A percentile compares a stretch with the other conserved stretches of the same genome.
Conservation (phyloP, 2,888 invertebrate genomes). For the Pachliopta kotzebuea region DNA sequence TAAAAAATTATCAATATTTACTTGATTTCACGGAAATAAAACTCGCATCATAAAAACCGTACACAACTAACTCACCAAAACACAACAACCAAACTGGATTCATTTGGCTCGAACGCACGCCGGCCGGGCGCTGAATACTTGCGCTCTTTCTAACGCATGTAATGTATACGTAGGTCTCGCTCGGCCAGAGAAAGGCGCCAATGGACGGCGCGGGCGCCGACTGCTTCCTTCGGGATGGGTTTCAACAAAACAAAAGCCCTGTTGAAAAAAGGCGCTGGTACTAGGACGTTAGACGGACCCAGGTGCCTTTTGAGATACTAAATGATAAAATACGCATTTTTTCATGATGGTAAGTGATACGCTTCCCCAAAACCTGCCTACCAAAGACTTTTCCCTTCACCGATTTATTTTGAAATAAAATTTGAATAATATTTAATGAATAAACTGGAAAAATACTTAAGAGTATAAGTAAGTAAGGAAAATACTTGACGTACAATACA, state of each 20-base stretch:
- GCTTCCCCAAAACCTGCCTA: no score
- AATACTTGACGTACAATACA: no score
- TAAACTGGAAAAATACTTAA: no score
- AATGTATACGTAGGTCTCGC: conserved; percentile 43
- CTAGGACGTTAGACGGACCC: conserved; percentile 52
- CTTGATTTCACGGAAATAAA: conserved; percentile 65
- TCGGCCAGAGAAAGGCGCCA: conserved; percentile 74
- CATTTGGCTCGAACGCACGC: conserved; percentile 52
- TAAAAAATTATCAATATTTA: conserved; percentile 54
- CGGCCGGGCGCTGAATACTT: conserved; percentile 68
- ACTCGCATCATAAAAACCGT: conserved; percentile 38
- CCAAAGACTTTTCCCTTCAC: no score
- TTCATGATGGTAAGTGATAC: no score
- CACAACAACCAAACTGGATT: conserved; percentile 73
- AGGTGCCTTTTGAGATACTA: conserved; percentile 64
- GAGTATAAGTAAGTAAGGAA: no score
- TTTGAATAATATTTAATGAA: no score
- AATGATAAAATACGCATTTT: conserved; percentile 57
- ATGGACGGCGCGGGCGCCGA: conserved; percentile 71
- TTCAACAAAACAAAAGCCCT: conserved; percentile 72
- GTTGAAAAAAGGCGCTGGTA: conserved; percentile 73
- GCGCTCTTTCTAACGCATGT: conserved; percentile 48
- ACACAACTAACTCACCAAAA: conserved; percentile 62
- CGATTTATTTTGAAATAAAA: no score
- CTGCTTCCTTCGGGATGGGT: conserved; percentile 69